phyloP scores from a whole-genome alignment of 1,140 invertebrate species.

The Zaprionus nigranus region DNA sequence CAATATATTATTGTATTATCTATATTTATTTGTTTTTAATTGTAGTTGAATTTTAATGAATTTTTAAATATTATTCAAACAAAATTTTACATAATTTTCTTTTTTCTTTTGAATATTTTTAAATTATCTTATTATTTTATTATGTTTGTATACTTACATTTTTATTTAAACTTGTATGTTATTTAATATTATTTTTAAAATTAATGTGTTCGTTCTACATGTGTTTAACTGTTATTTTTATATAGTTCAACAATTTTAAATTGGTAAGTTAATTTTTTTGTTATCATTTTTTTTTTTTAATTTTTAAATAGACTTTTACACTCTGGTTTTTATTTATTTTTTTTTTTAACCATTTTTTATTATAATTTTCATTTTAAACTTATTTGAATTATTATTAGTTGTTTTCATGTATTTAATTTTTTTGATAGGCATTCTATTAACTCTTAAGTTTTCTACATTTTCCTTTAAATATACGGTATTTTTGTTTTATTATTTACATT shows the following conservation, averaged over 20 bases:
- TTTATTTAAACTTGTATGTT: not conserved
- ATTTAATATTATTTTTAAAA: not conserved
- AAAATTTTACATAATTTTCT: not conserved
- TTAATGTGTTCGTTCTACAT: not conserved
- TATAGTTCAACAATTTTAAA: not conserved
- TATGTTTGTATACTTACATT: not conserved
- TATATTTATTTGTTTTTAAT: not conserved
- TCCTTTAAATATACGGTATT: not conserved
- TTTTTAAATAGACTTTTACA: not conserved
- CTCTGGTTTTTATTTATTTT: not conserved
- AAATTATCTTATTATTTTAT: not conserved
- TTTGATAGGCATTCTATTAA: not conserved
- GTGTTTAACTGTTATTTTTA: not conserved
- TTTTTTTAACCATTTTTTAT: not conserved
- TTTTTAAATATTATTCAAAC: not conserved
- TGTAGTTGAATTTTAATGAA: not conserved
- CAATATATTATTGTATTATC: not conserved
- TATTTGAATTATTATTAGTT: not conserved
- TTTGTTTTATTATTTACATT: slow-evolving; percentile 13
- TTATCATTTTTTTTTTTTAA: not conserved
- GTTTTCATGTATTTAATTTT: not conserved
- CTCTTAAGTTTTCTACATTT: not conserved
- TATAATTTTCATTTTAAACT: no score
- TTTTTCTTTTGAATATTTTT: not conserved
- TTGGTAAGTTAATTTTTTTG: not conserved